Evolutionary conservation across 1,140 invertebrate genomes (phyloP).

Genomic region (Radopholus similis): DNA sequence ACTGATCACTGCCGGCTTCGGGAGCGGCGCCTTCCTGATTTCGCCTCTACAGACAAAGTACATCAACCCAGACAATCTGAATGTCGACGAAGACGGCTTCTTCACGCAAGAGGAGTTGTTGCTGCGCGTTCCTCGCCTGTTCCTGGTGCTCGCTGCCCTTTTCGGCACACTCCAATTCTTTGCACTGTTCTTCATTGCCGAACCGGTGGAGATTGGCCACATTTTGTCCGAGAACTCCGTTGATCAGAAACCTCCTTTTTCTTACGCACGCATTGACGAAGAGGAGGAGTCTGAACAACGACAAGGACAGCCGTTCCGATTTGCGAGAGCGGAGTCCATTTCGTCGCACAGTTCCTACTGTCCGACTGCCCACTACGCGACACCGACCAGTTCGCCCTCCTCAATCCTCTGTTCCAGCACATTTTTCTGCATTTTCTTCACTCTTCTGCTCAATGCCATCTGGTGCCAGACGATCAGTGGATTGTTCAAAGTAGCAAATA

Average conservation of each 20-base stretch:
- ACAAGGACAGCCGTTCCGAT: neutral
- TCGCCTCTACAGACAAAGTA: slow-evolving; percentile 42
- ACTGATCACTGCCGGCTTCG: slow-evolving; percentile 42
- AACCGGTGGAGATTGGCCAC: slow-evolving; percentile 14
- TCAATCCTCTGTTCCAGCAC: slow-evolving; percentile 15
- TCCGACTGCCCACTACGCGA: neutral
- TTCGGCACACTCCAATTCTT: slow-evolving; percentile 43
- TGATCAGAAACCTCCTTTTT: neutral
- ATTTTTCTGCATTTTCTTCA: slow-evolving; percentile 28
- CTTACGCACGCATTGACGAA: too few relatives aligned
- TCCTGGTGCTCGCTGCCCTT: slow-evolving; percentile 33
- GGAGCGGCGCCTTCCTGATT: slow-evolving; percentile 40
- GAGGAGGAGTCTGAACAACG: neutral
- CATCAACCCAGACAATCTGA: slow-evolving; percentile 43
- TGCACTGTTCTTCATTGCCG: slow-evolving; percentile 38
- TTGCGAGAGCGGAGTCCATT: neutral
- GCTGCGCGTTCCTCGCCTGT: slow-evolving; percentile 43
- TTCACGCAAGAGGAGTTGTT: slow-evolving; percentile 45
- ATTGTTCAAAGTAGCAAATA: slow-evolving; percentile 34
- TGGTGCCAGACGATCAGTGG: slow-evolving; percentile 41
- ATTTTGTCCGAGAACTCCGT: neutral
- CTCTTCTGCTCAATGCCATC: slow-evolving; percentile 34
- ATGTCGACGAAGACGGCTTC: slow-evolving; percentile 32
- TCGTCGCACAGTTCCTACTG: neutral
- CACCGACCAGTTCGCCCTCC: slow-evolving; percentile 1